These are phyloP conservation scores for Eledona agricola DNA, from an alignment of 2,888 invertebrate genomes.

Conservation along the genomic window DNA sequence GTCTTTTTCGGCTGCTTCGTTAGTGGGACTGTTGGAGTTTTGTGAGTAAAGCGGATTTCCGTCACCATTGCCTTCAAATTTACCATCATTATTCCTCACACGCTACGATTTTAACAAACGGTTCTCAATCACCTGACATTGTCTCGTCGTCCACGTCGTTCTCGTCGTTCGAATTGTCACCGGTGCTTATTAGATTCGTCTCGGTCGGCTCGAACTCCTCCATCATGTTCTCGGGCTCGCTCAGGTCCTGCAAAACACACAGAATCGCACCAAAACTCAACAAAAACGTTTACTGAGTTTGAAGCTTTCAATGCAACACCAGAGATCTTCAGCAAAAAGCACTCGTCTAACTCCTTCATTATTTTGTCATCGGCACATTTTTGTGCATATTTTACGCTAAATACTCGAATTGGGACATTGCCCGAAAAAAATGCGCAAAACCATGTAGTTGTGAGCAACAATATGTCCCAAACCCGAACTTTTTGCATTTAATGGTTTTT, in stretches of 20 bases:
- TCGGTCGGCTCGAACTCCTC: constrained; percentile 66
- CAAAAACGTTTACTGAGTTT: neutral
- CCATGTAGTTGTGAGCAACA: too few relatives aligned
- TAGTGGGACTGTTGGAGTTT: constrained; percentile 43
- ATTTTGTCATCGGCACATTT: too few relatives aligned
- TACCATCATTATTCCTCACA: constrained; percentile 2
- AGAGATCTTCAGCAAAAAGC: neutral
- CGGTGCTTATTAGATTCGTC: constrained; percentile 66
- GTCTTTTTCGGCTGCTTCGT: constrained; percentile 54
- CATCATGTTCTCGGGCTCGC: constrained; percentile 72
- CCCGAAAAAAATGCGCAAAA: too few relatives aligned
- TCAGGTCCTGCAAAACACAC: constrained; percentile 65
- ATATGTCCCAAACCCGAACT: too few relatives aligned
- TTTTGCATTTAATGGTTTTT: too few relatives aligned
- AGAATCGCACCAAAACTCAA: too few relatives aligned
- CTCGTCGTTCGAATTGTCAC: constrained; percentile 80
- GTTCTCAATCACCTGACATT: constrained; percentile 72
- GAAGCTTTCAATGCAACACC: neutral
- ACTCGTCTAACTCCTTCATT: too few relatives aligned
- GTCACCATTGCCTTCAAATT: constrained; percentile 28
- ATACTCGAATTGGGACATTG: too few relatives aligned
- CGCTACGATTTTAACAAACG: neutral
- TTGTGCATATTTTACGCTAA: too few relatives aligned
- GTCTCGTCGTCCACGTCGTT: constrained; percentile 89
- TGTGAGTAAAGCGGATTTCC: constrained; percentile 23